Base-by-base conservation (phyloP, 1,140 invertebrate species). In the Paraescarpia echinospica region DNA sequence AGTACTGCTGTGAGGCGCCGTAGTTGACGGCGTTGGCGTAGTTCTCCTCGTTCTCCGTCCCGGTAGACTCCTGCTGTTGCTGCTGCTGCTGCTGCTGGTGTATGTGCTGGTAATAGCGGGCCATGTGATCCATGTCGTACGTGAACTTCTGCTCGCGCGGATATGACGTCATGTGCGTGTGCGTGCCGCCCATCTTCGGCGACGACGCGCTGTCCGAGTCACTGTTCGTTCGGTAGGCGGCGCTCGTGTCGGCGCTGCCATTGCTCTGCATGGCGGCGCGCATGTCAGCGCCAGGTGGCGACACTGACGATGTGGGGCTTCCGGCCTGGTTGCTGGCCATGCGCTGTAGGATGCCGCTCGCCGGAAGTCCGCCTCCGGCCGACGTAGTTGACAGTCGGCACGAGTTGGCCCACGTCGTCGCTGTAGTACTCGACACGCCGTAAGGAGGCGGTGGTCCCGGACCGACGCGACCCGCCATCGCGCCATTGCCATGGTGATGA, bases 1-100 rank as follows among this genome's bases (percentile, higher is more conserved):
- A 90, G 35, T 90, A 90, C 89, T 90, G 89, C 89, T 90, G 89
- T 1, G 34, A 34, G 89, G 89, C 89, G 89, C 34, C 89, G 89
- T 35, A 34, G 89, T 90, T 90, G 89, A 12, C 89, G 35, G 2
- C 14, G 89, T 90, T 90, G 89, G 34, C 89, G 35, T 31, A 90
- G 89, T 90, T 35, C 34, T 35, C 89, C 34, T 34, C 89, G 34
- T 41, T 91, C 34, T 33, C 48, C 9, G 34, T n/a, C 14, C 33
- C 91, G 14, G 41, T 31, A 18, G 90, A 18, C 90, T 90, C 34
- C 1, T 90, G 90, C 33, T 90, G 89, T 90, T 90, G 89, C 89
- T 90, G 89, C 34, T 90, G 89, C 34, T 90, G 89, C 14, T 90
- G 90, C 35, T 90, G 90, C 35, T 90, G 90, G 1, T 90, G 90